Base-by-base conservation (phyloP, 2,113 vertebrate species). In the Vidua macroura region DNA sequence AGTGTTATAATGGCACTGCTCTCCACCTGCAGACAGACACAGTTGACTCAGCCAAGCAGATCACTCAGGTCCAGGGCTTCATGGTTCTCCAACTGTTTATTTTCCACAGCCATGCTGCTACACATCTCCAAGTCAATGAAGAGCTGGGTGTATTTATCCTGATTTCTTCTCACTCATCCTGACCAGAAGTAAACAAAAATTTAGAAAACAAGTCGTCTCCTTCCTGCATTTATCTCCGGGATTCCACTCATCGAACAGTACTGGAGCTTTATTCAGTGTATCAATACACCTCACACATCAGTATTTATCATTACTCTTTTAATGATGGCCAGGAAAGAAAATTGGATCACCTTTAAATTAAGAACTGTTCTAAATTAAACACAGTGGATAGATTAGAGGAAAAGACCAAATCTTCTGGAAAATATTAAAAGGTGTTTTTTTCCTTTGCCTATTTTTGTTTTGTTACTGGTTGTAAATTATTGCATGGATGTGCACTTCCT, bases 381-480 rank as follows among this genome's bases (percentile, higher is more conserved):
- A 66, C 8, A 48, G 44, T 79, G 62, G 19, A 93, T 53, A 10
- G 24, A 23, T 83, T 77, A 67, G 79, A 92, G 48, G 24, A 85
- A 92, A 88, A 86, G 21, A 90, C 13, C 3, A 69, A 84, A 77
- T 63, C 33, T 89, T 35, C 24, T 58, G 52, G 25, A 23, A 7
- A 35, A 63, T 44, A 79, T 33, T 43, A 39, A 62, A 60, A 33
- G 2, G 2, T 7, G 1, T 1, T 59, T 78, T 95, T 69, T 93
- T 19, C 43, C 35, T 76, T 76, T 43, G 53, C 15, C 68, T 97
- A n/a, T 83, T 95, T 95, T 90, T 90, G 43, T 77, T 93, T 88
- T 67, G 17, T 25, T 93, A 11, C 70, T 94, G 76, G 91, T 81
- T 96, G 77, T 96, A 95, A 96, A 96, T 96, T 96, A 96, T 52